Conservation (phyloP, 2,113 vertebrate species). For the Halcyon malimbica region DNA sequence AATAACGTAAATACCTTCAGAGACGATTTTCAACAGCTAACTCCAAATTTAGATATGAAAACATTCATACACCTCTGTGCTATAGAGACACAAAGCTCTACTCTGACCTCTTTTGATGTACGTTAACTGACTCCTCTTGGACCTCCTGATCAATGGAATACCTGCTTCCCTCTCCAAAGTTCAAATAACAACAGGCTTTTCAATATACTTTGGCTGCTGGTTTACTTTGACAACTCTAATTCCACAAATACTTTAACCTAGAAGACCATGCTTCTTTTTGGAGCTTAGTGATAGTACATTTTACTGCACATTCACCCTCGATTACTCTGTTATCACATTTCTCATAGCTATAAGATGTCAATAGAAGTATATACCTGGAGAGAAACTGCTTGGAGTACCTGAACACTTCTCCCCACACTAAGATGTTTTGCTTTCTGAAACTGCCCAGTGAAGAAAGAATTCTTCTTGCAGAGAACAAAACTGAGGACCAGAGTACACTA, state of each 20-base stretch:
- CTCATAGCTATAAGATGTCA: background rate
- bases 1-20: conserved; percentile 6
- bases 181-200: background rate
- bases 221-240: background rate
- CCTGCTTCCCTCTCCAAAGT: background rate
- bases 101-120: background rate
- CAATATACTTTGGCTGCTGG: background rate
- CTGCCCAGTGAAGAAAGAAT: background rate
- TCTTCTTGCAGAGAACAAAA: background rate
- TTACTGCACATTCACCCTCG: background rate
- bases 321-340: background rate
- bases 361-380: background rate
- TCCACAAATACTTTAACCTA: background rate
- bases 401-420: background rate
- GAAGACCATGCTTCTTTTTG: background rate
- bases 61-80: background rate
- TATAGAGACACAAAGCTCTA: background rate
- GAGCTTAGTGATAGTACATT: background rate
- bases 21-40: background rate
- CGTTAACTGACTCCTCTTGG: background rate
- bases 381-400: background rate
- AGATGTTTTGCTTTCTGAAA: background rate
- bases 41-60: background rate
- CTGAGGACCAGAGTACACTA: background rate
- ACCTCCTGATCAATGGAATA: background rate